phyloP scores from a whole-genome alignment of 1,140 invertebrate genomes.

The Magallana ariakensis region DNA sequence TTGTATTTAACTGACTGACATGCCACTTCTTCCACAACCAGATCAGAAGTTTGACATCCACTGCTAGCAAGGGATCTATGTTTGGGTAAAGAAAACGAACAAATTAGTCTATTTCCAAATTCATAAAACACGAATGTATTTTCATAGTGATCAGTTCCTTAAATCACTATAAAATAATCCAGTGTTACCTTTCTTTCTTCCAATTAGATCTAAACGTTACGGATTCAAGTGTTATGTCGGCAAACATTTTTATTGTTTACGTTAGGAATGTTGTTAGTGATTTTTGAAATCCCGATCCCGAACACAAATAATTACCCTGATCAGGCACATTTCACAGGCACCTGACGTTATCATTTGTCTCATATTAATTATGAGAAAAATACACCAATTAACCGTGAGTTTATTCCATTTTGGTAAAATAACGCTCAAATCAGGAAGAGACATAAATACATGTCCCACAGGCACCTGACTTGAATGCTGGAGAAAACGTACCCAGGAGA shows the following conservation, averaged over 20 bases:
- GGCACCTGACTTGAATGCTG: too few species aligned
- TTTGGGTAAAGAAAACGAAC: neutral
- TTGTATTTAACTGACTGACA: constrained; percentile 64
- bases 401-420: too few species aligned
- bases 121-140: neutral
- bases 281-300: neutral
- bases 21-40: constrained; percentile 62
- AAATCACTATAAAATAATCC: neutral
- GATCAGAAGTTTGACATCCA: constrained; percentile 65
- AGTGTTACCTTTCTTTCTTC: constrained; percentile 74
- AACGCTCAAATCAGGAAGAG: too few species aligned
- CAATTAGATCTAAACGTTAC: constrained; percentile 72
- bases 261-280: neutral
- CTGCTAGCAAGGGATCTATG: constrained; percentile 62
- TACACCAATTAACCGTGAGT: too few species aligned
- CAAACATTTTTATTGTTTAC: constrained; percentile 65
- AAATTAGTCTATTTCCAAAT: neutral
- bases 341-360: too few species aligned
- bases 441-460: too few species aligned
- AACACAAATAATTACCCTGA: neutral
- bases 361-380: too few species aligned
- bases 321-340: too few species aligned
- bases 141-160: too few species aligned
- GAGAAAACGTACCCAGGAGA: too few species aligned
- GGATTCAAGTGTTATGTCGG: constrained; percentile 68